Evolutionary conservation across 2,113 vertebrate genomes (phyloP), one percentile per base, ranked within the genome.

Genomic region (Microtus oregoni): DNA sequence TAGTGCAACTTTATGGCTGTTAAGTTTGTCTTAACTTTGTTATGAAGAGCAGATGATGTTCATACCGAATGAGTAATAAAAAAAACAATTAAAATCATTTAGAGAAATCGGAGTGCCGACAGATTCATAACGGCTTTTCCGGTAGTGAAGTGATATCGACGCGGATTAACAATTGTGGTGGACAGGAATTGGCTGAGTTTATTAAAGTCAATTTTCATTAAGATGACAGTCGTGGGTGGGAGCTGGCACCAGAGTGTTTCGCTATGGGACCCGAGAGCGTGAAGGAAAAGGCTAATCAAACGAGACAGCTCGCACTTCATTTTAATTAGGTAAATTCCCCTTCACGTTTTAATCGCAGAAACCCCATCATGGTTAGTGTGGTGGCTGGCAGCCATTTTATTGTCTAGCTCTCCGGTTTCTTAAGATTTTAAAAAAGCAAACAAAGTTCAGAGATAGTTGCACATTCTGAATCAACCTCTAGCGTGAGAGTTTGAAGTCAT

Each of bases 71-170:
- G 76, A 88, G 96, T 96, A 96, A 70, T 97, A 96, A 92, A 67
- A 81, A 44, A 97, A 97, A 88, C 87, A 97, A 92, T 97, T 93
- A 98, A 98, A 97, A 98, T 97, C 30, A 82, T 96, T 97, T 96
- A 97, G 95, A 95, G 67, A 94, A 98, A 98, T 98, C 96, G 72
- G 97, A 97, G 87, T 86, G 67, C 63, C 44, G 63, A 67, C 90
- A 98, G 96, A 65, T 83, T 97, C 94, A 91, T 97, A 87, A 78
- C 75, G n/a, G 90, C 92, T 78, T 58, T 91, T 98, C 87, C 89
- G 79, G 91, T 97, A 96, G 79, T 92, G 96, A 89, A 97, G 95
- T 92, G 97, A 95, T 83, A 94, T 97, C 94, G 96, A 96, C 97
- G 90, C 86, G 90, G 97, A 95, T 95, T 97, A 96, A 17, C 68